phyloP scores from a whole-genome alignment of 1,140 invertebrate genomes.

The Yoshiicerus persimilis region DNA sequence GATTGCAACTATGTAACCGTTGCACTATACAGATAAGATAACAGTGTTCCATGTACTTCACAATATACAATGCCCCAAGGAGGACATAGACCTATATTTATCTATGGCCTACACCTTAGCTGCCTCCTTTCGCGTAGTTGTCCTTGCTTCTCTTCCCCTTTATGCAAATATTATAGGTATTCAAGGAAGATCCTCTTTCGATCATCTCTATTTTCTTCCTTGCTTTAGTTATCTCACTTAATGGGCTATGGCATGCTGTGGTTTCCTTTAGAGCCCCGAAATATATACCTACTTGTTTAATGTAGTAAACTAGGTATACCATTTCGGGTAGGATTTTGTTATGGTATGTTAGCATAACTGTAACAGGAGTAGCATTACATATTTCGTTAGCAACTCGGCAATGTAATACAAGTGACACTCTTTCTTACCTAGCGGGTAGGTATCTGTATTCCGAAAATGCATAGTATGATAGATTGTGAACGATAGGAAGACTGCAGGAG shows the following conservation, averaged over 20 bases:
- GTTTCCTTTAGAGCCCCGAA: not conserved
- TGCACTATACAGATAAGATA: not conserved
- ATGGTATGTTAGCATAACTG: not conserved
- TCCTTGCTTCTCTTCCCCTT: not conserved
- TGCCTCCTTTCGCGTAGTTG: not conserved
- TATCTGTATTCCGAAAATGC: not conserved
- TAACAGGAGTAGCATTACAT: not conserved
- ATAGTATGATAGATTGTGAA: not conserved
- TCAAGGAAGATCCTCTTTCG: not conserved
- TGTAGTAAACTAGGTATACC: not conserved
- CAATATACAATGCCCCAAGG: slow-evolving; percentile 1
- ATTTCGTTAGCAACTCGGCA: not conserved
- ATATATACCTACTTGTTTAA: not conserved
- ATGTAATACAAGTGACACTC: not conserved
- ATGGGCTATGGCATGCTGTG: not conserved
- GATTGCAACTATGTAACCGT: not conserved
- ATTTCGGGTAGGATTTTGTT: no score
- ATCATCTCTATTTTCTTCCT: not conserved
- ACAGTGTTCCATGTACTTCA: not conserved
- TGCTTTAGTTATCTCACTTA: not conserved
- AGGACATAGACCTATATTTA: not conserved
- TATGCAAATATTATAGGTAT: not conserved
- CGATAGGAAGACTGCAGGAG: not conserved
- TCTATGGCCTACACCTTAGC: not conserved
- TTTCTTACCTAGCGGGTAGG: not conserved